Evolutionary conservation across 2,888 invertebrate genomes (phyloP).

Genomic region (Xylophagus ater): DNA sequence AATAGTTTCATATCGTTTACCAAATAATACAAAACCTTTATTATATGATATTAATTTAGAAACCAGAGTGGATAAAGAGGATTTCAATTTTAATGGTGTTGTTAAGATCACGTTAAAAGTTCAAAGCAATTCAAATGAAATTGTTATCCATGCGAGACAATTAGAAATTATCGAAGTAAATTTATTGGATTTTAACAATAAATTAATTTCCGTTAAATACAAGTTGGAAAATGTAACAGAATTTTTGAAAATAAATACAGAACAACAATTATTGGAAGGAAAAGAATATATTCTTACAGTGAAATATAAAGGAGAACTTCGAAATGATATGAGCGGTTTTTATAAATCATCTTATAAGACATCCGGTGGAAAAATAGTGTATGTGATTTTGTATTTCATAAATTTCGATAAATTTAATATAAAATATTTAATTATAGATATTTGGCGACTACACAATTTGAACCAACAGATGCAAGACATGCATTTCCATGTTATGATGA

Average conservation of each 20-base stretch:
- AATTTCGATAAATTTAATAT: too few species aligned
- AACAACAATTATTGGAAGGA: slow-evolving; percentile 18
- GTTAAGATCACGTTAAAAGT: slow-evolving; percentile 25
- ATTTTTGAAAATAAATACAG: slow-evolving; percentile 21
- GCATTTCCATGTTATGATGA: slow-evolving; percentile 68
- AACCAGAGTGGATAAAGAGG: slow-evolving; percentile 27
- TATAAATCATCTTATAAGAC: slow-evolving; percentile 46
- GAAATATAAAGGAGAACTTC: slow-evolving; percentile 45
- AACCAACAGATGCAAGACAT: slow-evolving; percentile 52
- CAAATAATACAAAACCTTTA: slow-evolving; percentile 42
- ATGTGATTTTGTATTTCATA: not conserved
- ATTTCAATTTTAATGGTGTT: slow-evolving; percentile 23
- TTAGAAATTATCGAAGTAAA: slow-evolving; percentile 20
- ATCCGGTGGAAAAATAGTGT: slow-evolving; percentile 17
- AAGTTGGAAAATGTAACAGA: slow-evolving; percentile 20
- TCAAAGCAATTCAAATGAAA: slow-evolving; percentile 17
- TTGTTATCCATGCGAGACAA: slow-evolving; percentile 27
- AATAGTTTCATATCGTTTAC: slow-evolving; percentile 38
- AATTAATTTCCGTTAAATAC: not conserved
- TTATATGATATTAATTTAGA: slow-evolving; percentile 40
- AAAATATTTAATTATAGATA: slow-evolving; percentile 19
- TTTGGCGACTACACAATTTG: slow-evolving; percentile 57
- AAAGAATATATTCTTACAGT: slow-evolving; percentile 43
- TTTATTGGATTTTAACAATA: slow-evolving; percentile 14
- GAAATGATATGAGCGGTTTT: slow-evolving; percentile 52